phyloP scores from a whole-genome alignment of 2,888 invertebrate genomes.

The Pherbina coryleti region DNA sequence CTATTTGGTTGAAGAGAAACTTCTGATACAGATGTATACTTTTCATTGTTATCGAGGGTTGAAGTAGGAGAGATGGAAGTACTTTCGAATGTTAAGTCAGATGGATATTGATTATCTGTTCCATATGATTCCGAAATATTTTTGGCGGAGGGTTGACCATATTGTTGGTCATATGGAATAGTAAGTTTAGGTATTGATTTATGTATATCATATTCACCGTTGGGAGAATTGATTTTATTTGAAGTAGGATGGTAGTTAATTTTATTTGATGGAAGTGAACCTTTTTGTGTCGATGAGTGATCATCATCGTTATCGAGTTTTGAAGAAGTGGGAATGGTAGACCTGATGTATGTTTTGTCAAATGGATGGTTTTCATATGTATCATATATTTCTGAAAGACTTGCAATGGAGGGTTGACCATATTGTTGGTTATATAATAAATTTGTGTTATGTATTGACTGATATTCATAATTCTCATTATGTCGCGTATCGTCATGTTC shows the following conservation, averaged over 20 bases:
- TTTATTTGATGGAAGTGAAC: neutral
- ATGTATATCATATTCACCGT: neutral
- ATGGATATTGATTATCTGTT: no score
- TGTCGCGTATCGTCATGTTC: neutral
- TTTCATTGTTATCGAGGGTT: no score
- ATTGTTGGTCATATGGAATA: no score
- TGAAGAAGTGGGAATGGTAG: neutral
- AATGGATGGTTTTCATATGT: no score
- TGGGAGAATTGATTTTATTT: neutral
- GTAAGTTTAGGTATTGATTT: no score
- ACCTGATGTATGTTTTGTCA: neutral
- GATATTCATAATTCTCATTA: no score
- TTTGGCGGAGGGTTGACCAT: neutral
- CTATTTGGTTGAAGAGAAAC: neutral
- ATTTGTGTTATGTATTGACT: no score
- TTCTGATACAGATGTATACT: neutral
- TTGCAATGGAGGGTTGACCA: neutral
- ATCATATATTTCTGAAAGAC: neutral
- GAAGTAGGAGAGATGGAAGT: no score
- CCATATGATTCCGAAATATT: neutral
- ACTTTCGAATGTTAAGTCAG: no score
- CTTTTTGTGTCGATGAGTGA: neutral
- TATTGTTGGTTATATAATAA: no score
- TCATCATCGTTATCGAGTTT: neutral
- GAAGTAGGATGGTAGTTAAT: neutral